Evolutionary conservation across 2,797 vertebrate species (phyloP), one percentile per base, ranked within the genome.

Genomic region (Paratrypauchen microcephalus): DNA sequence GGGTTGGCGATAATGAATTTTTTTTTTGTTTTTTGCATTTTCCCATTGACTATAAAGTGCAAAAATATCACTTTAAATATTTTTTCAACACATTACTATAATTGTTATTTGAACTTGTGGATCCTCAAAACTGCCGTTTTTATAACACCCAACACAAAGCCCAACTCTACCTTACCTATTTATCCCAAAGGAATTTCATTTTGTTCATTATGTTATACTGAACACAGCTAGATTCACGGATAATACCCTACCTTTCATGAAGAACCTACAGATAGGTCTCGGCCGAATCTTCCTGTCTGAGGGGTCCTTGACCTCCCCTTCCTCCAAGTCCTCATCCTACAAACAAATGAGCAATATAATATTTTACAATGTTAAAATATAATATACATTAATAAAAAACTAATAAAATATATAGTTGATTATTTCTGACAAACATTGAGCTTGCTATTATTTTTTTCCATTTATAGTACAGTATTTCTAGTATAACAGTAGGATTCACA

Each of bases 301-400:
- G 67, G 97, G 97, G 93, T 99, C 97, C 85, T 99, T 99, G 3
- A 99, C 97, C 81, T 99, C 97, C 0, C 97, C 97, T 76, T 99
- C 97, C 72, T 99, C 97, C 73, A 99, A 91, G 79, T 99, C 97
- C 63, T 99, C 97, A 52, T 99, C 97, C 97, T 99, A 88, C 48
- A 59, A 59, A 65, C 32, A 83, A 36, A 66, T 5, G 81, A 23
- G n/a, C 19, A 76, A 41, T 28, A 60, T 47, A 5, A 2, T 4
- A 81, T 32, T 7, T 41, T 41, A 39, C 16, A 60, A 36, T 60
- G 16, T 21, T 30, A 19, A 32, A 30, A 56, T 9, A 24, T 24
- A 21, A 36, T 36, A 36, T 36, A 9, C 32, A 36, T 9, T 9
- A 36, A 9, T 9, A 36, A 2, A 1, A 36, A 2, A 1, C 32